Conservation (phyloP, 2,113 vertebrate species). For the Dipodomys spectabilis region DNA sequence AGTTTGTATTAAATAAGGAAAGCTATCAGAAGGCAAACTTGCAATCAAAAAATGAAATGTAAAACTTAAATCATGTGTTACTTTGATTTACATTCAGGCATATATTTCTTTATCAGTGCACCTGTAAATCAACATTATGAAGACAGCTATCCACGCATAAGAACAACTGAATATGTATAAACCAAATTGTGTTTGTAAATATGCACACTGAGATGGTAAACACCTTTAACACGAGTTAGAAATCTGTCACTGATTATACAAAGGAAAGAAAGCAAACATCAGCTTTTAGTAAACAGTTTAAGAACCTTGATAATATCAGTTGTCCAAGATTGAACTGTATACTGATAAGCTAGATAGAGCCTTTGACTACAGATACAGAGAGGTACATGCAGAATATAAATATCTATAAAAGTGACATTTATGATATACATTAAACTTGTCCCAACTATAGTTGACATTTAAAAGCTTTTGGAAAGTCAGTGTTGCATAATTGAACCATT, state of each 20-base stretch:
- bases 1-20: slow-evolving; percentile 69
- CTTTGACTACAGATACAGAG: slow-evolving; percentile 54
- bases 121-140: slow-evolving; percentile 71
- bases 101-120: slow-evolving; percentile 64
- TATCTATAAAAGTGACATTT: background rate
- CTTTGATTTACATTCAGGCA: slow-evolving; percentile 67
- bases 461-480: slow-evolving; percentile 48
- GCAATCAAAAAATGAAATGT: slow-evolving; percentile 47
- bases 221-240: slow-evolving; percentile 71
- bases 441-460: background rate
- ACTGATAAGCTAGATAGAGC: background rate
- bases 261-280: slow-evolving; percentile 35
- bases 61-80: slow-evolving; percentile 63
- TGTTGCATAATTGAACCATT: background rate
- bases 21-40: slow-evolving; percentile 63
- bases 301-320: slow-evolving; percentile 68
- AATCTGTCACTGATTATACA: slow-evolving; percentile 60
- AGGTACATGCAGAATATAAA: background rate
- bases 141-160: slow-evolving; percentile 49
- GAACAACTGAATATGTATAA: slow-evolving; percentile 74
- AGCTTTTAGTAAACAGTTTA: slow-evolving; percentile 53
- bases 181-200: slow-evolving; percentile 68
- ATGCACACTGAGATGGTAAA: slow-evolving; percentile 69
- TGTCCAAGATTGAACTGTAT: slow-evolving; percentile 62
- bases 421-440: background rate